Conservation (phyloP, 2,888 invertebrate species). For the Nowickia ferox region DNA sequence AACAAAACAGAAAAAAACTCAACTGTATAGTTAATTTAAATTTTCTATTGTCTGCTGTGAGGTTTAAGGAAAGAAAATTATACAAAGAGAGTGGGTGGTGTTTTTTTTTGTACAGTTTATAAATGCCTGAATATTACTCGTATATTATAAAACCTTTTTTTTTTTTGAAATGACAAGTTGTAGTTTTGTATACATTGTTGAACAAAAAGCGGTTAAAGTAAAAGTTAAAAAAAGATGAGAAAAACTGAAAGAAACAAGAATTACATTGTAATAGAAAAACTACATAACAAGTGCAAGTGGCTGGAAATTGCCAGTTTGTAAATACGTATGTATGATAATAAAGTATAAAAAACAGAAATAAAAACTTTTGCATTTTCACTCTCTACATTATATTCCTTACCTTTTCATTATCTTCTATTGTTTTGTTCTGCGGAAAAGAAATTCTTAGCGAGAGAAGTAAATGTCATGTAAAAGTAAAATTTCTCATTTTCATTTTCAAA, state of each 20-base stretch:
- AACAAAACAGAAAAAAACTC: neutral
- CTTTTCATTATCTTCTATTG: neutral
- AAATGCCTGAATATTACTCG: neutral
- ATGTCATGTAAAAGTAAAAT: neutral
- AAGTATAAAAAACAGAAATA: too few relatives aligned
- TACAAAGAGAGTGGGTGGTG: neutral
- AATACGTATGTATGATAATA: too few relatives aligned
- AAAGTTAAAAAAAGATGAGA: neutral
- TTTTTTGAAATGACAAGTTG: neutral
- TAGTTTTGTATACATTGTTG: neutral
- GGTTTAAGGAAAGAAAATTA: neutral
- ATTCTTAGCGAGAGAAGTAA: neutral
- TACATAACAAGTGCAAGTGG: slow-evolving; percentile 24
- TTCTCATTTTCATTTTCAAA: neutral
- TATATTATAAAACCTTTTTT: neutral
- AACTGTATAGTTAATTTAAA: slow-evolving; percentile 3
- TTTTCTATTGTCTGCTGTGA: neutral
- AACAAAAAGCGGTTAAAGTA: neutral
- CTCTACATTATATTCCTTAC: neutral
- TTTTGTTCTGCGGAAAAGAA: neutral
- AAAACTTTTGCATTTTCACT: neutral
- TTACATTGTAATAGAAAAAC: slow-evolving; percentile 5
- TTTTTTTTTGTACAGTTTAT: neutral
- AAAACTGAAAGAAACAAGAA: slow-evolving; percentile 1
- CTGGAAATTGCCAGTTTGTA: neutral